Conservation (phyloP, 2,888 invertebrate species). For the Acanthacorydalis orientalis region DNA sequence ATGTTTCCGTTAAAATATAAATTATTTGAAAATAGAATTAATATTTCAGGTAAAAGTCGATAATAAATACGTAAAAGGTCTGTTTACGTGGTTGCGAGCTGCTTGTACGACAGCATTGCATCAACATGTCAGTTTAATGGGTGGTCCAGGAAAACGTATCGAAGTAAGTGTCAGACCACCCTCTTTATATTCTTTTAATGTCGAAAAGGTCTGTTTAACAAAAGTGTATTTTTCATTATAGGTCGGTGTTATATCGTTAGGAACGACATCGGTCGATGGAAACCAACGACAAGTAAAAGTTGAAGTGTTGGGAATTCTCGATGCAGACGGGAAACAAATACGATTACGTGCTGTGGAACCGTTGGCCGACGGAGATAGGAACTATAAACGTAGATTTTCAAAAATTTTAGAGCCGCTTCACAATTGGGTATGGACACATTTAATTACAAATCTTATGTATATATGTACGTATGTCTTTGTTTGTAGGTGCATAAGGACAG, state of each 20-base stretch:
- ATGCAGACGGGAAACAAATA: slow-evolving; percentile 52
- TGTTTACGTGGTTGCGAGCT: slow-evolving; percentile 57
- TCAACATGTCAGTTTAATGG: slow-evolving; percentile 55
- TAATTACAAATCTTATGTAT: background rate
- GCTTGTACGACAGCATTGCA: slow-evolving; percentile 67
- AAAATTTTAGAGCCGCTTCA: slow-evolving; percentile 66
- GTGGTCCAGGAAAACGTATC: slow-evolving; percentile 51
- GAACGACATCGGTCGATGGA: slow-evolving; percentile 64
- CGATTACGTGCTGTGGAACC: slow-evolving; percentile 73
- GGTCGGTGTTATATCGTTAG: slow-evolving; percentile 72
- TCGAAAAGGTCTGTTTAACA: background rate
- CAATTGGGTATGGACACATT: slow-evolving; percentile 33
- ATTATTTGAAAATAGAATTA: background rate
- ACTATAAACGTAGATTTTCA: slow-evolving; percentile 63
- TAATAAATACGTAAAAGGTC: slow-evolving; percentile 45
- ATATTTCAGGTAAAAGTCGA: slow-evolving; percentile 38
- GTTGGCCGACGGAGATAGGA: slow-evolving; percentile 59
- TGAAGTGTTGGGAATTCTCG: slow-evolving; percentile 70
- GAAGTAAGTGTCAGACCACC: slow-evolving; percentile 32
- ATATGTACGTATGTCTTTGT: background rate
- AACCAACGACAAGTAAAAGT: slow-evolving; percentile 57
- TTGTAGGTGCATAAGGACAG: slow-evolving; percentile 50
- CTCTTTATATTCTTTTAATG: background rate
- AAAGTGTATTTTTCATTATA: slow-evolving; percentile 13
- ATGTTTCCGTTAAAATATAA: too few relatives aligned